These are phyloP conservation scores for Furnarius figulus DNA, from an alignment of 2,113 vertebrate species.

Conservation along the genomic window DNA sequence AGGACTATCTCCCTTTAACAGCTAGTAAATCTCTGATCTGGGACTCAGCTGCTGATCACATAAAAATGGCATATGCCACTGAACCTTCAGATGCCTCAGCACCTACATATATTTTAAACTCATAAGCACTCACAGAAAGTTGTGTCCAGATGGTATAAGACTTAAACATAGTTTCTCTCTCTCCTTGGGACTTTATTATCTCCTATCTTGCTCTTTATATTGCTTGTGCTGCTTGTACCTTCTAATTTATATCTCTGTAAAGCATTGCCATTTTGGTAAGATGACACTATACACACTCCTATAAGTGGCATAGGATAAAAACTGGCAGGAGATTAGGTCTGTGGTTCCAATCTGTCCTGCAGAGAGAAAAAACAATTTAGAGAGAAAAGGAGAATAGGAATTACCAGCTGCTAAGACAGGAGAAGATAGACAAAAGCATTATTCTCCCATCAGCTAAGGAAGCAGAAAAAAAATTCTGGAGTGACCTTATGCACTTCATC, in stretches of 20 bases:
- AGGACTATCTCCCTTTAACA: not conserved
- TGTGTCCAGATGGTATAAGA: constrained; percentile 2
- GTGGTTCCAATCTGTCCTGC: constrained; percentile 13
- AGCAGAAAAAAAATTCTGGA: not conserved
- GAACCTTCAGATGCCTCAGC: constrained; percentile 40
- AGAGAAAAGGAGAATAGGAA: constrained; percentile 9
- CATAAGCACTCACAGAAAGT: not conserved
- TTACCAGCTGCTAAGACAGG: not conserved
- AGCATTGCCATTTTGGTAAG: constrained; percentile 3
- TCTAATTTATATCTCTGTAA: constrained; percentile 23
- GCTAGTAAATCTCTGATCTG: constrained; percentile 12
- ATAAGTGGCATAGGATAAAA: constrained; percentile 12
- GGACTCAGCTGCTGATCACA: not conserved
- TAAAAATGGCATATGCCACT: constrained; percentile 4
- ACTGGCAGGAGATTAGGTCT: constrained; percentile 11
- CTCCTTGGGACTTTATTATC: constrained; percentile 16
- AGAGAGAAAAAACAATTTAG: not conserved
- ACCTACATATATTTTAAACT: constrained; percentile 47
- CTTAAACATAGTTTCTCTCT: not conserved
- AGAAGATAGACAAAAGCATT: constrained; percentile 36
- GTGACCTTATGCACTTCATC: not conserved
- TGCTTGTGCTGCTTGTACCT: constrained; percentile 2
- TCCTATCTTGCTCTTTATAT: constrained; percentile 10
- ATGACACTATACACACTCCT: not conserved
- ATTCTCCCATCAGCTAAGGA: constrained; percentile 19